A percentile compares a stretch with the other conserved stretches of the same genome.
phyloP scores from a whole-genome alignment of 2,797 vertebrate species.

The Lycodopsis pacificus region DNA sequence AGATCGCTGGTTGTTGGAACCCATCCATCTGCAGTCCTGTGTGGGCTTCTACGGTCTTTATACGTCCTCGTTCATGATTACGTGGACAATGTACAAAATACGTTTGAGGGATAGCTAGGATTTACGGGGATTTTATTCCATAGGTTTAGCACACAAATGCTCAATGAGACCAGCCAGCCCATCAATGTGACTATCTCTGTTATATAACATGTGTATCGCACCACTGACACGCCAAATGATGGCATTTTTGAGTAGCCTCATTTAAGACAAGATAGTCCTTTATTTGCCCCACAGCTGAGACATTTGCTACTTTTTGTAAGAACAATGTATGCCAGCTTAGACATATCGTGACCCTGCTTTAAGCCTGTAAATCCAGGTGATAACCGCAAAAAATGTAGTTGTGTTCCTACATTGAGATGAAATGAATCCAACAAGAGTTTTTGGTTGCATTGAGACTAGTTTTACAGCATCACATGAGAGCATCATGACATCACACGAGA shows the following conservation, averaged over 20 bases:
- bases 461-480: constrained; percentile 41
- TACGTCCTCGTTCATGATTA: neutral
- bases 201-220: neutral
- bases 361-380: neutral
- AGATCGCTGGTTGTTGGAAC: too few species aligned
- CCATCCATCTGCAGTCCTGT: too few species aligned
- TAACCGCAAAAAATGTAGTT: neutral
- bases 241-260: neutral
- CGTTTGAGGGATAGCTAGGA: neutral
- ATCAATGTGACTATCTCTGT: neutral
- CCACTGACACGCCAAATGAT: neutral
- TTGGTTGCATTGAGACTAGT: neutral
- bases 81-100: neutral
- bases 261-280: neutral
- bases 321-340: neutral
- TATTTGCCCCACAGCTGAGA: neutral
- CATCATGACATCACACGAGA: constrained; percentile 46
- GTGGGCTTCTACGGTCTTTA: neutral
- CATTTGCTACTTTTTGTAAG: neutral
- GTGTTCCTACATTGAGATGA: neutral
- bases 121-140: neutral
- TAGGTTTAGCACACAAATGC: neutral
- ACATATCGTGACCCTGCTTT: neutral
- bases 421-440: neutral
- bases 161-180: neutral